A percentile compares a stretch with the other conserved stretches of the same genome.
Conservation (phyloP, 2,888 invertebrate genomes). For the Podabrus alpinus region DNA sequence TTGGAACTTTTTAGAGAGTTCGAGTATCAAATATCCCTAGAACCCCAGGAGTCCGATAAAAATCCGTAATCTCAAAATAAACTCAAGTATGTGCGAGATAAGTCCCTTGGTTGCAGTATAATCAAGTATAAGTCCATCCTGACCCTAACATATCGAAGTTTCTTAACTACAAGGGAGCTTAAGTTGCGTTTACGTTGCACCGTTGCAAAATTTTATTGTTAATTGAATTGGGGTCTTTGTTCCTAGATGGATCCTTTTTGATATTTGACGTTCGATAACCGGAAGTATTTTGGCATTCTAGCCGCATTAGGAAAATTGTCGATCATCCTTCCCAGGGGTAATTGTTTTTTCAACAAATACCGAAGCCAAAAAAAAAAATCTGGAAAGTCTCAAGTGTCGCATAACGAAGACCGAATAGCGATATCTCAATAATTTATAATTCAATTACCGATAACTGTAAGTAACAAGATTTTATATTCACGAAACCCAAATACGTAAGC, state of each 20-base stretch:
- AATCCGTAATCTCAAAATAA: not conserved
- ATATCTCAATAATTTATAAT: not conserved
- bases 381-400: not conserved
- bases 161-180: not conserved
- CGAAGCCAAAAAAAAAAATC: not conserved
- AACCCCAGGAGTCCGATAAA: not conserved
- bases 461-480: not conserved
- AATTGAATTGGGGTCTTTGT: not conserved
- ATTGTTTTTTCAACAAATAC: not conserved
- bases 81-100: not conserved
- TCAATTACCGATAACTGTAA: not conserved
- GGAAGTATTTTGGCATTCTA: not conserved
- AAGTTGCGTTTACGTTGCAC: not conserved
- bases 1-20: not conserved
- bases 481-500: constrained; percentile 12
- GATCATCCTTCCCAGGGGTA: not conserved
- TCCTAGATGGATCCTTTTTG: not conserved
- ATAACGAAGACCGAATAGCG: not conserved
- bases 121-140: not conserved
- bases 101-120: not conserved
- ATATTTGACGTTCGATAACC: not conserved
- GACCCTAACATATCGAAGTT: not conserved
- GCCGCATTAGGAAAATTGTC: not conserved
- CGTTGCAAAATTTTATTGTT: not conserved
- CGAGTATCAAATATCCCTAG: not conserved